Evolutionary conservation across 1,140 invertebrate species (phyloP).

Genomic region (Lepidotrigona ventralis): DNA sequence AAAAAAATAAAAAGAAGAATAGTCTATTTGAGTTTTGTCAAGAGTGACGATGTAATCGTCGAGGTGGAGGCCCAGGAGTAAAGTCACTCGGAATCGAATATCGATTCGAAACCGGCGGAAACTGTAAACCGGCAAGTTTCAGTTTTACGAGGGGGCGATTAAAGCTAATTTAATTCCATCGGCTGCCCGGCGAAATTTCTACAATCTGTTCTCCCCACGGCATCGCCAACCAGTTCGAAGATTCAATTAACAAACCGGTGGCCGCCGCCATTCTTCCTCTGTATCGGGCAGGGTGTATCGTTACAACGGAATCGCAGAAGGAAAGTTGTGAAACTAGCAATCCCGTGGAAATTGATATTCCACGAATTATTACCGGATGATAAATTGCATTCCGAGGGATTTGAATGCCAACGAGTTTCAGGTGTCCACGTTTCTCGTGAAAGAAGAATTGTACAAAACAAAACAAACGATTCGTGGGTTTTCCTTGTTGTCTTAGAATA

Average conservation of each 20-base stretch:
- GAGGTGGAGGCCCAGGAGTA: background rate
- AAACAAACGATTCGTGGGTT: too few relatives aligned
- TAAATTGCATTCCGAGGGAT: too few relatives aligned
- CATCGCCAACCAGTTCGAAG: too few relatives aligned
- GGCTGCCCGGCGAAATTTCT: background rate
- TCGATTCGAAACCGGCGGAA: background rate
- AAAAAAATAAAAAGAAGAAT: too few relatives aligned
- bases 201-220: background rate
- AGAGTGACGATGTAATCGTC: background rate
- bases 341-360: background rate
- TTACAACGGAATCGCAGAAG: background rate
- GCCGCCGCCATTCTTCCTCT: background rate
- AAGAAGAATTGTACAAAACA: too few relatives aligned
- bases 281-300: background rate
- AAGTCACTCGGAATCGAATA: slow-evolving; percentile 15
- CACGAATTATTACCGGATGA: too few relatives aligned
- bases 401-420: too few relatives aligned
- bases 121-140: background rate
- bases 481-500: too few relatives aligned
- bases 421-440: too few relatives aligned
- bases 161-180: slow-evolving; percentile 23
- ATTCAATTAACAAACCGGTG: slow-evolving; percentile 12
- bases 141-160: slow-evolving; percentile 6
- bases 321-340: background rate
- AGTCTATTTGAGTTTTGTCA: background rate